Evolutionary conservation across 2,888 invertebrate genomes (phyloP), one percentile per base, ranked within the genome.

Genomic region (Calliopum simillimum): DNA sequence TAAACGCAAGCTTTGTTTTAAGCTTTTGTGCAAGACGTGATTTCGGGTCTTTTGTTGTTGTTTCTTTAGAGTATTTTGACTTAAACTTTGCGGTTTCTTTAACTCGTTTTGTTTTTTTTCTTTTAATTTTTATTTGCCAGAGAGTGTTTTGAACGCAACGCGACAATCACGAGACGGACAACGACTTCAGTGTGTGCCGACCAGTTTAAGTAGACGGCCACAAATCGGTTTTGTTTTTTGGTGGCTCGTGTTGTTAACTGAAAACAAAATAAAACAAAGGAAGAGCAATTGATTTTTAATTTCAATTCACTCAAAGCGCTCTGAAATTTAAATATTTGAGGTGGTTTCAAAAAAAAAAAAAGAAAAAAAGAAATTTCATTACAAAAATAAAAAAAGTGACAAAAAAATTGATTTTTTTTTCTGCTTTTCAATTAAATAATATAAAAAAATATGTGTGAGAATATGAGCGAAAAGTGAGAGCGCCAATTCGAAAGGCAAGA

Each of bases 181-280:
- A 82, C 82, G 80, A 83, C 81, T 86, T 86, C 80, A 86, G 86
- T 86, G 86, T 86, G 86, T 81, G 85, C 85, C 86, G 86, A 86
- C 84, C 84, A 84, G 86, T 85, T 85, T 85, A 82, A 81, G 84
- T 81, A 85, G 84, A 86, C 85, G 86, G 86, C 85, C 86, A 86
- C 86, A 83, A 84, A 79, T 78, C 76, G 69, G 77, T 75, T 74
- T 69, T 67, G 66, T 69, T 46, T 61, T 51, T 64, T 64, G 64
- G 56, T 56, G 66, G 67, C 41, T 55, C 49, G 67, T 67, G 47
- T 12, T 67, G 47, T 12, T 4, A 49, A 25, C 59, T 49, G 25
- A 43, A 59, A 56, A 66, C 19, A 14, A 55, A 33, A 56, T 16
- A 23, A 66, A 41, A 33, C 13, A 33, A 55, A 55, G 21, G 23